These are phyloP conservation scores for Zeugodacus cucurbitae DNA, from an alignment of 1,140 invertebrate genomes.

Conservation along the genomic window DNA sequence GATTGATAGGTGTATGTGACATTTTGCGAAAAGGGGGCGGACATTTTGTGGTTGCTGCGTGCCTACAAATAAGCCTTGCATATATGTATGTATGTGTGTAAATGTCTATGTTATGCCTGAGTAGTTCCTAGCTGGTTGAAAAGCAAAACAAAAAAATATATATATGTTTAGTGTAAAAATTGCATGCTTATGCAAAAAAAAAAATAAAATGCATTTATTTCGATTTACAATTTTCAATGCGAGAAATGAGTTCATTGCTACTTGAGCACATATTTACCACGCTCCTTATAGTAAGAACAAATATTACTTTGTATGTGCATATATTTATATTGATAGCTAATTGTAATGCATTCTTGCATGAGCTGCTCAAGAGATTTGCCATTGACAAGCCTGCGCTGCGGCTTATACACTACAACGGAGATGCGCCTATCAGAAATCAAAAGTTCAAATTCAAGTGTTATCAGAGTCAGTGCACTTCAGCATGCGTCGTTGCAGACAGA, in stretches of 20 bases:
- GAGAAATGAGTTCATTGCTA: conserved; percentile 7
- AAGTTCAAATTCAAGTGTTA: conserved; percentile 37
- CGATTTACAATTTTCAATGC: background rate
- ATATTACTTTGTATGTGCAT: background rate
- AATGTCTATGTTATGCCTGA: background rate
- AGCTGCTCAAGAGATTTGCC: background rate
- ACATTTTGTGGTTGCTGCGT: background rate
- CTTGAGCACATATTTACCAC: background rate
- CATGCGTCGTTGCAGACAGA: background rate
- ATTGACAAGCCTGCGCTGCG: background rate
- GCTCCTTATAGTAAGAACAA: background rate
- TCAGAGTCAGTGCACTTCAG: conserved; percentile 20
- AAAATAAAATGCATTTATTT: background rate
- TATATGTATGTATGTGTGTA: background rate
- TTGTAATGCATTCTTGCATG: background rate
- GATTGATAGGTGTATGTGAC: background rate
- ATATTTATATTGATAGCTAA: background rate
- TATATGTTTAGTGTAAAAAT: background rate
- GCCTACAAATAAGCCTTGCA: background rate
- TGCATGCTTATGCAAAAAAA: background rate
- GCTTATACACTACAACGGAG: background rate
- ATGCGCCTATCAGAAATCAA: conserved; percentile 36
- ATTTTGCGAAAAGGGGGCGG: conserved; percentile 8
- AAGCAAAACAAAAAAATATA: background rate
- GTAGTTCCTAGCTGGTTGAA: background rate